Evolutionary conservation across 1,140 invertebrate species (phyloP).

Genomic region (Melanaphis sacchari): DNA sequence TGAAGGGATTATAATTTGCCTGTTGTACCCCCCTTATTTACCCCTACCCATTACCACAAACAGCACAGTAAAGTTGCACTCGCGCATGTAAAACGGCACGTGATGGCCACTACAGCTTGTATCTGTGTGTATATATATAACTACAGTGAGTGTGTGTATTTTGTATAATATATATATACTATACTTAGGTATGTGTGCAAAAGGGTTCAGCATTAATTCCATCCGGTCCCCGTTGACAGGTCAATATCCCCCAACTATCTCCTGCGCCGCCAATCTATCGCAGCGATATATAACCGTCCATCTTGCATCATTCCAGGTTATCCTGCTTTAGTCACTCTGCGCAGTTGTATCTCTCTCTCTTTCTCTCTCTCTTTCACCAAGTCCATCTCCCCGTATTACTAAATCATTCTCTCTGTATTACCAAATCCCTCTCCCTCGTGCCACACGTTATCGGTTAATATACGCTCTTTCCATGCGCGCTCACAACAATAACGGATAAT

Average conservation of each 20-base stretch:
- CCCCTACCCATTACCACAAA: background rate
- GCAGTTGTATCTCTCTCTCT: background rate
- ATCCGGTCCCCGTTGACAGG: conserved; percentile 55
- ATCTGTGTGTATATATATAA: background rate
- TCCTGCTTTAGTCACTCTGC: background rate
- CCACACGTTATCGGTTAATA: background rate
- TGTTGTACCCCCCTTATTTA: background rate
- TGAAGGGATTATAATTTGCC: conserved; percentile 37
- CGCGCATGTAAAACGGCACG: background rate
- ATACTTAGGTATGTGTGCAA: conserved; percentile 22
- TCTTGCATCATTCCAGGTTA: conserved; percentile 45
- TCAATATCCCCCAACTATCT: background rate
- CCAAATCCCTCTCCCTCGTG: background rate
- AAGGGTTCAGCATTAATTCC: conserved; percentile 56
- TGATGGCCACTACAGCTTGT: background rate
- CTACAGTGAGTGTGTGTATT: background rate
- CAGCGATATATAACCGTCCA: conserved; percentile 28
- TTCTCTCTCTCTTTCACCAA: background rate
- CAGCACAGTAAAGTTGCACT: background rate
- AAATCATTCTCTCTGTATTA: background rate
- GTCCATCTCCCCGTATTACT: background rate
- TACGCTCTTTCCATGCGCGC: background rate
- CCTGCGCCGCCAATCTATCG: background rate
- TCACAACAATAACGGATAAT: conserved; percentile 17
- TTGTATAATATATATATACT: background rate